These are phyloP conservation scores for Mylabris phalerata DNA, from an alignment of 1,140 invertebrate species.

Conservation along the genomic window DNA sequence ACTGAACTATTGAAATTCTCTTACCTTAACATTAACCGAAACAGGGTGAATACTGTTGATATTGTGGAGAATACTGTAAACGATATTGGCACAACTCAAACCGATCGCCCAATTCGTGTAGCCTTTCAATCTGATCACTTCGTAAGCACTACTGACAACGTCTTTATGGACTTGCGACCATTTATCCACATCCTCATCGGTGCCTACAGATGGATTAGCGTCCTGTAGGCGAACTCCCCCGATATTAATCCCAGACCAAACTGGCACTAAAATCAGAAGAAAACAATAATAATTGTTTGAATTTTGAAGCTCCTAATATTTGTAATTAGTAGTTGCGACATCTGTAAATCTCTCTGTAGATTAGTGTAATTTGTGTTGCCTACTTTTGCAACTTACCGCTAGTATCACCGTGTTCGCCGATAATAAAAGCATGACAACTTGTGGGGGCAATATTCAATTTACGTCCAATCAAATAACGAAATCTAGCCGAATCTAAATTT, in stretches of 20 bases:
- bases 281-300: neutral
- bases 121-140: constrained; percentile 84
- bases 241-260: constrained; percentile 90
- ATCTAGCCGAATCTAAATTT: constrained; percentile 83
- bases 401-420: constrained; percentile 78
- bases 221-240: constrained; percentile 78
- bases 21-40: constrained; percentile 73
- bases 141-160: constrained; percentile 79
- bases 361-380: neutral
- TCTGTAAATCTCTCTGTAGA: no score
- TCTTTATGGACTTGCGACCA: constrained; percentile 71
- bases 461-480: constrained; percentile 82
- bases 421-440: constrained; percentile 84
- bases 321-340: no score
- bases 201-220: constrained; percentile 66
- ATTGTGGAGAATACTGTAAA: constrained; percentile 68
- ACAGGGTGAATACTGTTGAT: constrained; percentile 72
- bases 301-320: neutral
- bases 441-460: constrained; percentile 70
- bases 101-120: constrained; percentile 90
- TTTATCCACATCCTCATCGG: constrained; percentile 64
- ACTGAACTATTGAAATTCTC: constrained; percentile 7
- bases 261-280: constrained; percentile 59
- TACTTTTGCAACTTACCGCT: constrained; percentile 52
- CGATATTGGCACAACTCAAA: constrained; percentile 69